Evolutionary conservation across 2,888 invertebrate genomes (phyloP).

Genomic region (Holacanthella duospinosa): DNA sequence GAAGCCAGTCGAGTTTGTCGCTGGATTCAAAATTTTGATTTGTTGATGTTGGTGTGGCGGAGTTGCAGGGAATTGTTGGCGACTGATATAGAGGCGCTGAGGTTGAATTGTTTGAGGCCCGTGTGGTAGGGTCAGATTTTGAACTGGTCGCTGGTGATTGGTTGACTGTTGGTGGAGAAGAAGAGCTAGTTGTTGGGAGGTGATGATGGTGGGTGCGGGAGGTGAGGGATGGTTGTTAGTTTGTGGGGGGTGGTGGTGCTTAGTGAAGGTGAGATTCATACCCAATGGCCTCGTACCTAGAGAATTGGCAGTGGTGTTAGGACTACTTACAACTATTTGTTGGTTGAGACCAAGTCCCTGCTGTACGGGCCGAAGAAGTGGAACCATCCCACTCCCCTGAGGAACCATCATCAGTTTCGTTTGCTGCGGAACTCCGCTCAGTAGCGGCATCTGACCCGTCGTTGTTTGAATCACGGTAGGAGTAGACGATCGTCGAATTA

Average conservation of each 20-base stretch:
- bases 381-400: slow-evolving; percentile 21
- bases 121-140: slow-evolving; percentile 11
- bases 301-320: slow-evolving; percentile 3
- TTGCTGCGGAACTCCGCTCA: slow-evolving; percentile 29
- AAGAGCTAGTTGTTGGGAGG: slow-evolving; percentile 37
- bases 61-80: background rate
- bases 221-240: slow-evolving; percentile 14
- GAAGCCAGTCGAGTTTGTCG: no score
- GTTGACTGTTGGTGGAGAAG: slow-evolving; percentile 34
- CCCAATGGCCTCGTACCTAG: background rate
- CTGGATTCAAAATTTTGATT: slow-evolving; percentile 3
- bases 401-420: slow-evolving; percentile 32
- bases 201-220: slow-evolving; percentile 36
- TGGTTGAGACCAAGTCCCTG: slow-evolving; percentile 7
- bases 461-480: slow-evolving; percentile 27
- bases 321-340: slow-evolving; percentile 1
- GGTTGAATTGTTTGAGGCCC: slow-evolving; percentile 1
- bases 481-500: slow-evolving; percentile 20
- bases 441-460: slow-evolving; percentile 11
- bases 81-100: background rate
- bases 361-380: slow-evolving; percentile 34
- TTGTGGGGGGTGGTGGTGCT: background rate
- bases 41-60: background rate
- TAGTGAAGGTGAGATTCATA: slow-evolving; percentile 8
- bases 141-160: slow-evolving; percentile 34